These are phyloP conservation scores for Harlomillsia oculata DNA, from an alignment of 1,140 invertebrate genomes.

Conservation along the genomic window DNA sequence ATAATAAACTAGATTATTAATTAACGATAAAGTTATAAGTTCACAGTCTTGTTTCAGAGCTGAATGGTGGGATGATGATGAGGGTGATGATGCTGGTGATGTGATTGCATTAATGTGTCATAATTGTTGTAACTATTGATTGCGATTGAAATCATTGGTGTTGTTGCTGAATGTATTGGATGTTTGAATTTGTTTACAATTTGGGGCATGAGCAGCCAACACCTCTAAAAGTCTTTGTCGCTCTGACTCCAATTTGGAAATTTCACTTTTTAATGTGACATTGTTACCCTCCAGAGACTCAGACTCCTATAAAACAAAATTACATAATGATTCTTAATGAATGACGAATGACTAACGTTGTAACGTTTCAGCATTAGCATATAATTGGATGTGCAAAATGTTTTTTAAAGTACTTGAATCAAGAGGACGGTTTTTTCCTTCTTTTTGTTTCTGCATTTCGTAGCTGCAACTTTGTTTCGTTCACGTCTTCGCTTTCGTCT, in stretches of 20 bases:
- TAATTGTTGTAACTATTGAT: conserved; percentile 11
- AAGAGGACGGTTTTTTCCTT: conserved; percentile 76
- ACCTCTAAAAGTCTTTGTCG: conserved; percentile 61
- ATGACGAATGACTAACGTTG: no score
- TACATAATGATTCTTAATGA: no score
- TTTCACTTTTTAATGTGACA: conserved; percentile 68
- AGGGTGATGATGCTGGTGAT: conserved; percentile 3
- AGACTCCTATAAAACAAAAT: conserved; percentile 53
- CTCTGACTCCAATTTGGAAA: conserved; percentile 63
- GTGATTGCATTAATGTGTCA: conserved; percentile 7
- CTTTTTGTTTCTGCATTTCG: conserved; percentile 89
- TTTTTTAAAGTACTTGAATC: conserved; percentile 47
- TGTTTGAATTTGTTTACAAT: conserved; percentile 49
- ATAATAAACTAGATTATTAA: no score
- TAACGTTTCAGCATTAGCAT: no score
- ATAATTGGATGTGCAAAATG: no score
- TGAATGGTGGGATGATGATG: conserved; percentile 17
- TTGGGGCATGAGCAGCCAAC: conserved; percentile 57
- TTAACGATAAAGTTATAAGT: no score
- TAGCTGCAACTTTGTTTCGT: conserved; percentile 89
- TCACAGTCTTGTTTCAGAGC: conserved; percentile 27
- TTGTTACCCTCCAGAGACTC: conserved; percentile 78
- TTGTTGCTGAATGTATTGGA: not conserved
- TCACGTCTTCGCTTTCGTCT: conserved; percentile 68
- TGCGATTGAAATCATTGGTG: conserved; percentile 14